A percentile compares a stretch with the other conserved stretches of the same genome.
phyloP scores from a whole-genome alignment of 2,888 invertebrate genomes.

The Mechanitis mazaeus region DNA sequence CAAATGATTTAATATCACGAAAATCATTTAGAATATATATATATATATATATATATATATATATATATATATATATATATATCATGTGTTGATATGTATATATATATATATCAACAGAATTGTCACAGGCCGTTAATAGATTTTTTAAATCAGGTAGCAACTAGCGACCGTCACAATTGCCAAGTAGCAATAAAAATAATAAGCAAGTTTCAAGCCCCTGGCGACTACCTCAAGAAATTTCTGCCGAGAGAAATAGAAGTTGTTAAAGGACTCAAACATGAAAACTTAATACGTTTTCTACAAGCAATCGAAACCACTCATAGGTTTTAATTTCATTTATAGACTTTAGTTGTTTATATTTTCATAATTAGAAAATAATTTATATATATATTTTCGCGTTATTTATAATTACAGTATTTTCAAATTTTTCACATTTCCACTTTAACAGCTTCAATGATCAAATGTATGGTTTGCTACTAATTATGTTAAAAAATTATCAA shows the following conservation, averaged over 20 bases:
- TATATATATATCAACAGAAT: neutral
- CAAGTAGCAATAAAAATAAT: constrained; percentile 90
- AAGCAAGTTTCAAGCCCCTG: constrained; percentile 87
- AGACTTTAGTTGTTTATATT: constrained; percentile 4
- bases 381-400: too few species aligned
- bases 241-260: constrained; percentile 89
- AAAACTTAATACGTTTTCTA: constrained; percentile 86
- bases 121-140: neutral
- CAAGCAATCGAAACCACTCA: constrained; percentile 91
- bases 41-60: neutral
- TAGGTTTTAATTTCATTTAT: constrained; percentile 67
- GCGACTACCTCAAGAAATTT: constrained; percentile 88
- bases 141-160: constrained; percentile 76
- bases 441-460: too few species aligned
- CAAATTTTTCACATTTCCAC: too few species aligned
- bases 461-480: too few species aligned
- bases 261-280: constrained; percentile 87
- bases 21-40: too few species aligned
- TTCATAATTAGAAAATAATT: neutral
- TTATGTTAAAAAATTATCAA: too few species aligned
- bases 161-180: constrained; percentile 82
- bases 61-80: neutral
- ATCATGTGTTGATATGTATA: too few species aligned
- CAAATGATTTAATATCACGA: too few species aligned
- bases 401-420: too few species aligned